Conservation (phyloP, 2,888 invertebrate genomes). For the Drosophila paracracens region DNA sequence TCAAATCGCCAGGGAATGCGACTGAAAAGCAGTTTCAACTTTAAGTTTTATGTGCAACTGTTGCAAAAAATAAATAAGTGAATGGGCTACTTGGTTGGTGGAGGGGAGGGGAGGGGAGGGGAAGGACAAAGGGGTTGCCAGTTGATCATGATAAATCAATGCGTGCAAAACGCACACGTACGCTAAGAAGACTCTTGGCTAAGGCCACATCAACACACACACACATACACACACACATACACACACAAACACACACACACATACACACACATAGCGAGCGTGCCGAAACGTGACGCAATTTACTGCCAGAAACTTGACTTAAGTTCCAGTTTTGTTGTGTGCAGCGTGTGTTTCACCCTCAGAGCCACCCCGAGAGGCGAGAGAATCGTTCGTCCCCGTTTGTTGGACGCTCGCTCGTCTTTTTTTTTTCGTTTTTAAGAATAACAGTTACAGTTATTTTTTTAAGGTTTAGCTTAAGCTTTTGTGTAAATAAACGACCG, state of each 20-base stretch:
- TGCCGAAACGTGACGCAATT: constrained; percentile 83
- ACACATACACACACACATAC: constrained; percentile 19
- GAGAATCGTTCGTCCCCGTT: constrained; percentile 37
- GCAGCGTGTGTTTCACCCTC: constrained; percentile 55
- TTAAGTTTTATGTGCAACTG: constrained; percentile 73
- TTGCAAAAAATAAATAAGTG: constrained; percentile 36
- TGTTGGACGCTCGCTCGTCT: constrained; percentile 44
- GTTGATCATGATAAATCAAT: constrained; percentile 84
- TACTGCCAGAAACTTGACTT: constrained; percentile 76
- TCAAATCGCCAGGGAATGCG: constrained; percentile 59
- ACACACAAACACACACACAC: constrained; percentile 9
- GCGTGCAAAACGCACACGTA: constrained; percentile 81
- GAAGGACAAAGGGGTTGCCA: constrained; percentile 65
- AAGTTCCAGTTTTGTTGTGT: constrained; percentile 58
- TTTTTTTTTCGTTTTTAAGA: constrained; percentile 66
- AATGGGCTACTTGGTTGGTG: neutral
- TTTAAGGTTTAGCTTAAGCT: constrained; percentile 82
- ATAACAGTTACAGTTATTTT: constrained; percentile 81
- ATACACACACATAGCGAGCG: constrained; percentile 39
- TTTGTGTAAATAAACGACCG: constrained; percentile 82
- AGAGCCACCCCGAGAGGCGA: constrained; percentile 48
- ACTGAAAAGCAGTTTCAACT: constrained; percentile 75
- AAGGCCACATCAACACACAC: constrained; percentile 17
- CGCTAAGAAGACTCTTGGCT: constrained; percentile 46
- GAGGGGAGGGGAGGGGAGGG: neutral